Evolutionary conservation across 2,797 vertebrate species (phyloP).

Genomic region (Hydrolagus colliei): DNA sequence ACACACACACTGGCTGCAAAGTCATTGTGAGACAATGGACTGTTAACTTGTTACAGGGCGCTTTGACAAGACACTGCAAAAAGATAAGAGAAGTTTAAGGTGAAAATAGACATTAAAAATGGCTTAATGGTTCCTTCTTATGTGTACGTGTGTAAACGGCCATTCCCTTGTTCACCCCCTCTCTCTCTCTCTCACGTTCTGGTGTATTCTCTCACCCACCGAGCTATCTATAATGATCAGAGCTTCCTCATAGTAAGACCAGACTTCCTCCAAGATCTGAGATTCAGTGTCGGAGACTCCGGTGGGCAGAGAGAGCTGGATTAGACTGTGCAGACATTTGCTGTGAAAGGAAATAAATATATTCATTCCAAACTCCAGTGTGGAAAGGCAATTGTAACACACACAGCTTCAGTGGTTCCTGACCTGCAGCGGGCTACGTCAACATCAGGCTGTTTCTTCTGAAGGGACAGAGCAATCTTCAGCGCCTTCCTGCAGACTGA

Average conservation of each 20-base stretch:
- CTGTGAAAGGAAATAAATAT: conserved; percentile 49
- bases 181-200: not conserved
- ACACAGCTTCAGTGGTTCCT: conserved; percentile 39
- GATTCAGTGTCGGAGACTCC: conserved; percentile 60
- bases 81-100: too few relatives aligned
- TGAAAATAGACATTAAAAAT: too few relatives aligned
- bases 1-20: too few relatives aligned
- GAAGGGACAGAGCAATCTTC: conserved; percentile 64
- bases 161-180: too few relatives aligned
- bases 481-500: conserved; percentile 75
- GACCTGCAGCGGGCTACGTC: conserved; percentile 72
- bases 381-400: not conserved
- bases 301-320: conserved; percentile 72
- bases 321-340: conserved; percentile 75
- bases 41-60: too few relatives aligned
- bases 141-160: too few relatives aligned
- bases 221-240: conserved; percentile 60
- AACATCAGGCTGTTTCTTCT: conserved; percentile 59
- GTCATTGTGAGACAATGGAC: too few relatives aligned
- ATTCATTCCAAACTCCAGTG: conserved; percentile 34
- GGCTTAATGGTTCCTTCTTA: too few relatives aligned
- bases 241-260: conserved; percentile 77
- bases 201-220: conserved; percentile 61
- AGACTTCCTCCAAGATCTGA: conserved; percentile 67
- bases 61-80: too few relatives aligned